Base-by-base conservation (phyloP, 2,888 invertebrate species). In the Mythimna pallens region DNA sequence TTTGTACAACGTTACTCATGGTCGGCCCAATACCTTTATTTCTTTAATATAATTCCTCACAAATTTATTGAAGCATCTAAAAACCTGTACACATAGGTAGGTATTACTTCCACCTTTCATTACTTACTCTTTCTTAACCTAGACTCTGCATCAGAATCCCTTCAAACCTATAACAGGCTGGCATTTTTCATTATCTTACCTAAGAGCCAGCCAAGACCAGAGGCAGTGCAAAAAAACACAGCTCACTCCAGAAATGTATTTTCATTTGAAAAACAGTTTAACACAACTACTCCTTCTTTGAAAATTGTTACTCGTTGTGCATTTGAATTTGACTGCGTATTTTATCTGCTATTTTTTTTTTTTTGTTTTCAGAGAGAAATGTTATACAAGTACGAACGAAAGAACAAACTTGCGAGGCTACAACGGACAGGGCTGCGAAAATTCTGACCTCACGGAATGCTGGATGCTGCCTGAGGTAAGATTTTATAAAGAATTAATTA, bases 381-480 rank as follows among this genome's bases (percentile, higher is more conserved):
- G 93, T 87, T 96, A 96, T 85, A 92, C 92, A 63, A 93, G 87
- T 86, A 78, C 93, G 54, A 94, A 92, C 87, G 95, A 95, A 77
- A 91, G 92, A 81, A 79, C 88, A 54, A 92, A 90, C 78, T 89
- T 89, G 72, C 93, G 94, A 52, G 91, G 91, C 57, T 92, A 90
- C 87, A 94, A 91, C 89, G 92, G 92, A 65, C 93, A 93, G 78
- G 93, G 93, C 69, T 92, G 93, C 83, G 95, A 95, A 79, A 95
- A 94, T 83, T 91, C 93, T 8, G 95, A 96, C 84, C 92, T 95
- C 73, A 96, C 96, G 80, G 97, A 97, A 90, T 97, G 97, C 80
- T 97, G 97, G 97, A 97, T 97, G 96, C 89, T 97, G 81, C 96
- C 97, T 63, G 97, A 97, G 95, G 96, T 97, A 89, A 65, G 3